Evolutionary conservation across 2,797 vertebrate species (phyloP), one percentile per base, ranked within the genome.

Genomic region (Rousettus madagascariensis): DNA sequence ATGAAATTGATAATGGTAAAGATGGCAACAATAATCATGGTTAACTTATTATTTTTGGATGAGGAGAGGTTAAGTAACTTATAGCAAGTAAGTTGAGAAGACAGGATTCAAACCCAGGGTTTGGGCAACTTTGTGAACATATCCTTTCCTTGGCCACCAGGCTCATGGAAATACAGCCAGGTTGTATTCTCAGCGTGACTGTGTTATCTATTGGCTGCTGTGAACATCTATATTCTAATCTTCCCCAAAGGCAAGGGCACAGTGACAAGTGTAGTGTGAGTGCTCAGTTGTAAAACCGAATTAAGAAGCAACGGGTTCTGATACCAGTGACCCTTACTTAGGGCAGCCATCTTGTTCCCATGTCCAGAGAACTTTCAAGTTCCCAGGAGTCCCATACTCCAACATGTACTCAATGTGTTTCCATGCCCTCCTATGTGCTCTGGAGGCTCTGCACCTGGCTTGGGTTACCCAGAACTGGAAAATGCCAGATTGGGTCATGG

Each of bases 401-500:
- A 16, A 22, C 0, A 2, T 30, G 15, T 19, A 49, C 68, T 53
- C 46, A 6, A 4, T 49, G 61, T 51, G 33, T 63, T 59, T 77
- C 71, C 6, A 15, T 17, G 55, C 24, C 92, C 87, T 84, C 90
- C 63, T 43, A 46, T 46, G 26, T 63, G 90, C 95, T 97, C 78
- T 59, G 88, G 95, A 97, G 90, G 66, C 90, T 95, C 79, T 84
- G 61, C 57, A 86, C 28, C 77, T 91, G 80, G 94, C 94, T 95
- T 92, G 87, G 75, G 49, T 97, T 97, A 96, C 94, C 30, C 30
- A 13, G 82, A 75, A 51, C 77, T 96, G 89, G 94, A 96, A 96
- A 96, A 97, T 95, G 94, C 75, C 97, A 97, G 49, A 74, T 97
- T 83, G 96, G 90, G 94, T 98, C 97, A 97, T 87, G 94, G 96